phyloP scores from a whole-genome alignment of 2,113 vertebrate genomes.

The Ciconia stormi region DNA sequence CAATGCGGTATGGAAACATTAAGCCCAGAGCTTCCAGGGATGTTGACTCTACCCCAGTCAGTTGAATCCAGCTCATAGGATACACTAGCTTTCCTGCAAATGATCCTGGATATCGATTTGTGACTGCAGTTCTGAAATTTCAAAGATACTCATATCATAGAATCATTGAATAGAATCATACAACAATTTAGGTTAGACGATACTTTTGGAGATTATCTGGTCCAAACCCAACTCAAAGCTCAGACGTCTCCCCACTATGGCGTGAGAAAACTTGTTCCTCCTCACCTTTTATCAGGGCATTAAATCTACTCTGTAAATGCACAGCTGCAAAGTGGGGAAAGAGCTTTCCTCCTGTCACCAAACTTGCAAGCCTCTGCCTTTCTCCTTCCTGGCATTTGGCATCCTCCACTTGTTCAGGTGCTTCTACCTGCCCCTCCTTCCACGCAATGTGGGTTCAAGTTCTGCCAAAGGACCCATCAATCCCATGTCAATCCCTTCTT shows the following conservation, averaged over 20 bases:
- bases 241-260: neutral
- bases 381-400: neutral
- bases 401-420: neutral
- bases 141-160: neutral
- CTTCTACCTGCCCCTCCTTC: neutral
- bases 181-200: neutral
- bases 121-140: neutral
- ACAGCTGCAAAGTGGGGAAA: neutral
- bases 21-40: neutral
- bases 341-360: neutral
- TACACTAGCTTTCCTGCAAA: neutral
- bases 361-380: neutral
- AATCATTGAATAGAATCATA: neutral
- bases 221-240: neutral
- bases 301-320: neutral
- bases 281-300: neutral
- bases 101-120: neutral
- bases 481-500: rapidly evolving
- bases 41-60: neutral
- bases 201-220: neutral
- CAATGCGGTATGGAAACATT: neutral
- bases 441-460: neutral
- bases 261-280: neutral
- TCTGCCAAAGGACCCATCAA: rapidly evolving
- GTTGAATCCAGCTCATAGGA: neutral